Evolutionary conservation across 2,797 vertebrate genomes (phyloP).

Genomic region (Cheirogaleus major): DNA sequence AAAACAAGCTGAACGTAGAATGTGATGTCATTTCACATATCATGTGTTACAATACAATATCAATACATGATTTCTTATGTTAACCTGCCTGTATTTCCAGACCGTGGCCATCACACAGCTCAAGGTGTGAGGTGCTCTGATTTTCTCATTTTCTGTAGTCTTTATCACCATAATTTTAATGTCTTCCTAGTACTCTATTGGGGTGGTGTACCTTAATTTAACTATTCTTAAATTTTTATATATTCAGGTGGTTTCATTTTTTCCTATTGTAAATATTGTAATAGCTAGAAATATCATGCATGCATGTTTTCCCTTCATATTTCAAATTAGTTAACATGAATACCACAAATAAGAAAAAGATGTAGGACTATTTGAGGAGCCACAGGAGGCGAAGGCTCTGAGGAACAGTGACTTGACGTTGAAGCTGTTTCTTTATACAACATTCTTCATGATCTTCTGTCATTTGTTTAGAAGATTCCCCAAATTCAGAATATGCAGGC

Average conservation of each 20-base stretch:
- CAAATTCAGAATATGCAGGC: background rate
- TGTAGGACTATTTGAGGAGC: background rate
- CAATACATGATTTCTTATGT: background rate
- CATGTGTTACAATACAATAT: background rate
- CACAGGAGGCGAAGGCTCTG: background rate
- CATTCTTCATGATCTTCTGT: background rate
- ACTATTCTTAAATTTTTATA: background rate
- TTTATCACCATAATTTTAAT: background rate
- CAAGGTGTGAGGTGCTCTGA: background rate
- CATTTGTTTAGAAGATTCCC: background rate
- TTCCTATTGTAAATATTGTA: background rate
- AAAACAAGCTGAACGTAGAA: background rate
- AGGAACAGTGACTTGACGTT: background rate
- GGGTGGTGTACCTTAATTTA: background rate
- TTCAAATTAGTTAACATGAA: background rate
- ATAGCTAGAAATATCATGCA: background rate
- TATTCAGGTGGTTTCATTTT: background rate
- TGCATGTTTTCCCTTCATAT: background rate
- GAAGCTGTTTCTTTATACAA: rapidly evolving
- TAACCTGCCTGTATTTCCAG: background rate
- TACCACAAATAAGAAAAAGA: background rate
- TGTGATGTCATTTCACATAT: background rate
- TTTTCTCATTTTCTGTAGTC: background rate
- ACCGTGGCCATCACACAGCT: background rate
- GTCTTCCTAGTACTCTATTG: background rate